Evolutionary conservation across 2,113 vertebrate genomes (phyloP), one percentile per base, ranked within the genome.

Genomic region (Amia ocellicauda): DNA sequence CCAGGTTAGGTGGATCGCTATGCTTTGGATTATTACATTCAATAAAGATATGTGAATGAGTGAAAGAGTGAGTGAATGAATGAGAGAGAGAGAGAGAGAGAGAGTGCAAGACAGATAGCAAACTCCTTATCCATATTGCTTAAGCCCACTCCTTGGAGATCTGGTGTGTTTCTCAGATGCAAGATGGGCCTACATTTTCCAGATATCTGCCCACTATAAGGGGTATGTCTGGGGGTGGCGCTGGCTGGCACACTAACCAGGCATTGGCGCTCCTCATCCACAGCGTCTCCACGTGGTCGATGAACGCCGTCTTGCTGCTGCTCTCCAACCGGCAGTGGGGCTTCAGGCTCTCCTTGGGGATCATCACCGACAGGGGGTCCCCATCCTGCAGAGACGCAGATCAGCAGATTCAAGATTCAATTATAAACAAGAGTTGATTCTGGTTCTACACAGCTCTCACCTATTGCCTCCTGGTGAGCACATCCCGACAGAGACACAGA

Each of bases 201-300:
- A n/a, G n/a, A n/a, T n/a, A n/a, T n/a, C n/a, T n/a, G 1, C 16
- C 7, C 24, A 14, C 22, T 1, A 53, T 14, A 19, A 9, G 9
- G 8, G 2, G 22, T 53, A 20, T 50, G 47, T 50, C 17, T 50
- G 47, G n/a, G 47, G 14, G 13, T 14, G 13, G 45, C 19, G 50
- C 22, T 14, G 36, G 50, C 14, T 47, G 43, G 3, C 1, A 1
- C 7, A 58, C 84, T 91, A 73, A 91, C 96, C 96, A 97, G 26
- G 91, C 84, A 1, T 82, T 84, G 42, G 94, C 90, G 66, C 93
- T 96, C 36, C 95, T 86, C 85, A 92, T 96, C 94, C 94, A 97
- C 52, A 95, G 89, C 0, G 91, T 83, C 56, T 97, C 95, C 0
- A 81, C 90, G 63, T 97, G 93, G 67, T 94, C 91, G 76, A 95